Conservation (phyloP, 2,113 vertebrate genomes). For the Paratilapia polleni region DNA sequence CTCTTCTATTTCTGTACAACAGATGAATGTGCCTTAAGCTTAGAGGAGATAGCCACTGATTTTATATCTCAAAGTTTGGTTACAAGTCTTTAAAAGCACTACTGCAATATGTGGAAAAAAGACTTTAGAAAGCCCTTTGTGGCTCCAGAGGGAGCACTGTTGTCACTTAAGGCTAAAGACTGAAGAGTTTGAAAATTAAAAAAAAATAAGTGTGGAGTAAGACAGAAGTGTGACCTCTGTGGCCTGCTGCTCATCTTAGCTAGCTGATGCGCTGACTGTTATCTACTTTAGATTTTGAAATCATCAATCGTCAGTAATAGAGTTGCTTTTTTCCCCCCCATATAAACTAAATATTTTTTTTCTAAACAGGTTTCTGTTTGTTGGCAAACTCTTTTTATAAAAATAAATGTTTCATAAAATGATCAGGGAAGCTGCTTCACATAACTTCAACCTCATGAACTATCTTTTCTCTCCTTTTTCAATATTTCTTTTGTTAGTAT, state of each 20-base stretch:
- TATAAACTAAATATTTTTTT: background rate
- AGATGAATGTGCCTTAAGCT: background rate
- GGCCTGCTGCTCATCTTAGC: background rate
- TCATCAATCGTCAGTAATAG: background rate
- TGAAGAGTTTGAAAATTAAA: background rate
- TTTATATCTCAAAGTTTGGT: slow-evolving; percentile 21
- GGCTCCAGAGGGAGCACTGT: slow-evolving; percentile 8
- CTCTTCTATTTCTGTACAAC: background rate
- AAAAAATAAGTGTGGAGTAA: background rate
- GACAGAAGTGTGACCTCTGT: background rate
- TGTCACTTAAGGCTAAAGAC: slow-evolving; percentile 5
- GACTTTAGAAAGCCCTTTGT: slow-evolving; percentile 8
- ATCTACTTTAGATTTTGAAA: background rate
- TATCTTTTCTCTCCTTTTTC: background rate
- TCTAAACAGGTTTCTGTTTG: slow-evolving; percentile 10
- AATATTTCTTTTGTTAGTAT: background rate
- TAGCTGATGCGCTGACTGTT: background rate
- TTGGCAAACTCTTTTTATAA: background rate
- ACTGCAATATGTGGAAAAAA: slow-evolving; percentile 2
- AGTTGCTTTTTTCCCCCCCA: background rate
- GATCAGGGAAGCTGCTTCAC: slow-evolving; percentile 1
- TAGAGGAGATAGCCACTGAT: slow-evolving; percentile 5
- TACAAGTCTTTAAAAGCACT: slow-evolving; percentile 4
- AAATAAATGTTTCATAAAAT: background rate
- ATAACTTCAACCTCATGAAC: background rate